phyloP scores from a whole-genome alignment of 2,888 invertebrate genomes.

The Campaea margaritaria region DNA sequence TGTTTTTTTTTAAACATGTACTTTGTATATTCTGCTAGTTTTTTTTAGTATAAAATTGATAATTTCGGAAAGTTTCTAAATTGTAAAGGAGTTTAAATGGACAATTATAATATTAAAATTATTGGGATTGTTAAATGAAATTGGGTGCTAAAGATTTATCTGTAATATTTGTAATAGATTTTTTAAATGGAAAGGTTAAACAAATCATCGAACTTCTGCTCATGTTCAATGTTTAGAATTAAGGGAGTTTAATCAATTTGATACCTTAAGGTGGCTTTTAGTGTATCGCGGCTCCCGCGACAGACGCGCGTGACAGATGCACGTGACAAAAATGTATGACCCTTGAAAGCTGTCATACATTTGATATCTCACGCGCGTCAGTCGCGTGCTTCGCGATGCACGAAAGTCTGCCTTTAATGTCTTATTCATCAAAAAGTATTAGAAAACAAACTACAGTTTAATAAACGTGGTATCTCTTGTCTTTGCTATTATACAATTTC shows the following conservation, averaged over 20 bases:
- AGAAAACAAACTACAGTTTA: too few relatives aligned
- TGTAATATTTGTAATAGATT: conserved; percentile 11
- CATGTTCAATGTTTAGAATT: not conserved
- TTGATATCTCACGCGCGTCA: too few relatives aligned
- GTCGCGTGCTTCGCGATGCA: too few relatives aligned
- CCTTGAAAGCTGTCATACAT: too few relatives aligned
- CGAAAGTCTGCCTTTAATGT: too few relatives aligned
- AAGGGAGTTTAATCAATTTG: not conserved
- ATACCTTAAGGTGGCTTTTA: too few relatives aligned
- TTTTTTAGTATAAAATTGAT: conserved; percentile 1
- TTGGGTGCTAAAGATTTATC: conserved; percentile 11
- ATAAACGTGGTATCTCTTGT: too few relatives aligned
- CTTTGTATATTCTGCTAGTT: conserved; percentile 1
- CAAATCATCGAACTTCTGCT: conserved; percentile 3
- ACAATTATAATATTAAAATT: conserved; percentile 1
- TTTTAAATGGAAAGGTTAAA: conserved; percentile 1
- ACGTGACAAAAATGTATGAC: too few relatives aligned
- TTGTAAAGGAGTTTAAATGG: not conserved
- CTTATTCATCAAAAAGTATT: too few relatives aligned
- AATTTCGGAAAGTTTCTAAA: not conserved
- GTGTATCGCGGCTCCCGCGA: too few relatives aligned
- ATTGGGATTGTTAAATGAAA: conserved; percentile 9
- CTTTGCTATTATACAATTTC: too few relatives aligned
- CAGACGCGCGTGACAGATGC: too few relatives aligned
- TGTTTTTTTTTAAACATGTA: conserved; percentile 5